Evolutionary conservation across 2,113 vertebrate genomes (phyloP).

Genomic region (Suricata suricatta): DNA sequence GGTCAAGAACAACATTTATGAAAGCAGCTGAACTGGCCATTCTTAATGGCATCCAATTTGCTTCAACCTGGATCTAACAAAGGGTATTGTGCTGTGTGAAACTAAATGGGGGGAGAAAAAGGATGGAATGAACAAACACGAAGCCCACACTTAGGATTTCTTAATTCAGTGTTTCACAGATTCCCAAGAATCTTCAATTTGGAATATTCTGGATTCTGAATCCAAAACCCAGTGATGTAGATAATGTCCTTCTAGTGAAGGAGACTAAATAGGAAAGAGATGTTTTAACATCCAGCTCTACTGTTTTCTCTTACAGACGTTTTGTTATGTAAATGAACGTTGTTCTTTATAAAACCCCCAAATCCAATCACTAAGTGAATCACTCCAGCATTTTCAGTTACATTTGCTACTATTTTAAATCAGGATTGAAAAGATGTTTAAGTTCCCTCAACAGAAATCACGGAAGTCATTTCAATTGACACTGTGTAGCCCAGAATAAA

Average conservation of each 20-base stretch:
- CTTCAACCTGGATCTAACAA: slow-evolving; percentile 34
- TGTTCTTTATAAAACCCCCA: not conserved
- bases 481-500: not conserved
- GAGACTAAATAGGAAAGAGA: not conserved
- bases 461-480: not conserved
- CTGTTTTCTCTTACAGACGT: not conserved
- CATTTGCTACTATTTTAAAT: slow-evolving; percentile 37
- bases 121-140: slow-evolving; percentile 34
- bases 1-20: slow-evolving; percentile 49
- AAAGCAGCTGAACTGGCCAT: slow-evolving; percentile 39
- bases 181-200: slow-evolving; percentile 17
- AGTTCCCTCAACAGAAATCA: slow-evolving; percentile 4
- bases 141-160: slow-evolving; percentile 20
- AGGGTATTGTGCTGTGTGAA: slow-evolving; percentile 26
- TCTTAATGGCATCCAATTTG: slow-evolving; percentile 49
- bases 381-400: slow-evolving; percentile 8
- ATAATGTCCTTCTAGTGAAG: not conserved
- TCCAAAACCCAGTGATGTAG: not conserved
- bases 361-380: not conserved
- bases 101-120: slow-evolving; percentile 16
- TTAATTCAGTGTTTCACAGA: slow-evolving; percentile 43
- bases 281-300: not conserved
- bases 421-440: slow-evolving; percentile 48
- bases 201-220: slow-evolving; percentile 13
- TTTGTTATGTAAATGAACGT: slow-evolving; percentile 48